Conservation (phyloP, 2,888 invertebrate species). For the Microchrysa polita region DNA sequence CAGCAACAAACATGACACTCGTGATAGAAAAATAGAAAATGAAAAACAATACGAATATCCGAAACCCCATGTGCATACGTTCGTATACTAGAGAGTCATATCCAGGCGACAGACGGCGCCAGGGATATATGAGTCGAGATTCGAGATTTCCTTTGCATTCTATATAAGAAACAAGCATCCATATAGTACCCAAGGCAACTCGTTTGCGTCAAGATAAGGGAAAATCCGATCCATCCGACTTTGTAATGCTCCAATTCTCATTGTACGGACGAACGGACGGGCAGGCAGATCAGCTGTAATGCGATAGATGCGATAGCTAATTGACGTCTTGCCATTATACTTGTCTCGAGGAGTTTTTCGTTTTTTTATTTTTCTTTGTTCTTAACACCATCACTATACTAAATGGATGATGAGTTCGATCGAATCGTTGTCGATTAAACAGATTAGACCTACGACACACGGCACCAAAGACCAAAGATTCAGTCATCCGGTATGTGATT, state of each 20-base stretch:
- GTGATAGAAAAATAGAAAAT: too few relatives aligned
- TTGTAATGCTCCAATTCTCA: constrained; percentile 25
- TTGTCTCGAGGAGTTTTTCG: background rate
- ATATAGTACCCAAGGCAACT: background rate
- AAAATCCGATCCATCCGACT: constrained; percentile 10
- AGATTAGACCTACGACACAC: constrained; percentile 27
- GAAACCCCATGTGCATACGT: constrained; percentile 8
- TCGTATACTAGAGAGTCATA: too few relatives aligned
- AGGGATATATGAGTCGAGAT: constrained; percentile 19
- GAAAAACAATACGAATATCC: background rate
- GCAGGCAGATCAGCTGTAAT: too few relatives aligned
- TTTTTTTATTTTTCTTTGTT: too few relatives aligned
- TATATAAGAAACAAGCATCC: background rate
- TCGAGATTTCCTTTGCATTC: constrained; percentile 21
- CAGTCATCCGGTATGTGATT: background rate
- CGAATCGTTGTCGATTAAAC: constrained; percentile 12
- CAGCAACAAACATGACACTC: background rate
- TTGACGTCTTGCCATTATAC: constrained; percentile 38
- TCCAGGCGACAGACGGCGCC: constrained; percentile 19
- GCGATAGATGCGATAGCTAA: background rate
- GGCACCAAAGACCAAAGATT: too few relatives aligned
- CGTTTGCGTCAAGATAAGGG: constrained; percentile 22
- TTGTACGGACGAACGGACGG: constrained; percentile 7
- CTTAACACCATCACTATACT: too few relatives aligned
- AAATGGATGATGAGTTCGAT: background rate